A percentile compares a stretch with the other conserved stretches of the same genome.
Evolutionary conservation across 2,888 invertebrate genomes (phyloP).

Genomic region (Meiosimyza platycephala): DNA sequence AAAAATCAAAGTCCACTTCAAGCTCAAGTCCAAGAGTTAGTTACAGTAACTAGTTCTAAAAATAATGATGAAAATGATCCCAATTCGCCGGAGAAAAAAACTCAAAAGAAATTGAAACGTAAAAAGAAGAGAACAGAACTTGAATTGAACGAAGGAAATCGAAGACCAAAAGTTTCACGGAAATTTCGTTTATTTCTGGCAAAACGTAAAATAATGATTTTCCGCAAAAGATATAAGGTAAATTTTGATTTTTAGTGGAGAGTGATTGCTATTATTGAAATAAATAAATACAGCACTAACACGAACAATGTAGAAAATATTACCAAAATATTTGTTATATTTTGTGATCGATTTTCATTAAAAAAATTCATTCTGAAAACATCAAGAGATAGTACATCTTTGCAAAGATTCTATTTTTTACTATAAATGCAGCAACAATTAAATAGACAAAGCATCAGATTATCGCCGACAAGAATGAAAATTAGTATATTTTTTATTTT

Average conservation of each 20-base stretch:
- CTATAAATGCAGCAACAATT: background rate
- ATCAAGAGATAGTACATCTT: too few relatives aligned
- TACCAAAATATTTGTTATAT: too few relatives aligned
- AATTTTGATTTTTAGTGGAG: too few relatives aligned
- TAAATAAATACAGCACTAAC: too few relatives aligned
- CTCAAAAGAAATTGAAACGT: background rate
- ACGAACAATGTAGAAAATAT: too few relatives aligned
- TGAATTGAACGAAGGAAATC: background rate
- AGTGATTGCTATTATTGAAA: too few relatives aligned
- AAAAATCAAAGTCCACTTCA: background rate
- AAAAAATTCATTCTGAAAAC: too few relatives aligned
- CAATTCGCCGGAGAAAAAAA: background rate
- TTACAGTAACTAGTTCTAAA: background rate
- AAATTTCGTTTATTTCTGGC: slow-evolving; percentile 57
- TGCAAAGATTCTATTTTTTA: background rate
- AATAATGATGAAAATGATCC: background rate
- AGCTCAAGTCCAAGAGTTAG: background rate
- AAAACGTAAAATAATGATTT: slow-evolving; percentile 55
- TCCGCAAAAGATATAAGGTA: slow-evolving; percentile 46
- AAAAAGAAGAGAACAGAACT: slow-evolving; percentile 15
- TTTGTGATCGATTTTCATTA: too few relatives aligned
- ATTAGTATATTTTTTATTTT: background rate
- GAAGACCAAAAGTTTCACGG: slow-evolving; percentile 49
- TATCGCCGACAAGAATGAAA: slow-evolving; percentile 8
- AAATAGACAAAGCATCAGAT: background rate